Conservation (phyloP, 2,113 vertebrate species). For the Datnioides undecimradiatus region DNA sequence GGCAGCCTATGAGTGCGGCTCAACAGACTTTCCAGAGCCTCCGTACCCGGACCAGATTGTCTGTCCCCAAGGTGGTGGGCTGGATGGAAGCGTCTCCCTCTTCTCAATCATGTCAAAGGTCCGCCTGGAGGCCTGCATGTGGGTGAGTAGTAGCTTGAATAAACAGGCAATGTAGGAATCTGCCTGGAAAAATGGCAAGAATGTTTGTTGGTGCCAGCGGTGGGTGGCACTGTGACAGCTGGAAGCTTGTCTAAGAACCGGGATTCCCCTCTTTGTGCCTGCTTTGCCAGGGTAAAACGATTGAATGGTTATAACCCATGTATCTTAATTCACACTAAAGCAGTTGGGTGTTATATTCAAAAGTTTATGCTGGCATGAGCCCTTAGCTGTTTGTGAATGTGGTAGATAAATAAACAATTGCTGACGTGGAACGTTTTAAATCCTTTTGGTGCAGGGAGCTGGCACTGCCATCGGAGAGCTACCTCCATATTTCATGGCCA, state of each 20-base stretch:
- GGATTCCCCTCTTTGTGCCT: background rate
- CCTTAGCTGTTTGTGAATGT: background rate
- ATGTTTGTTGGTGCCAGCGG: background rate
- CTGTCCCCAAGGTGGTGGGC: constrained; percentile 87
- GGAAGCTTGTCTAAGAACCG: background rate
- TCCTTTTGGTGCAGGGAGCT: constrained; percentile 86
- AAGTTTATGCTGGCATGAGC: background rate
- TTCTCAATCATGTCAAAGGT: constrained; percentile 99
- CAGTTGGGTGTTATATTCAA: background rate
- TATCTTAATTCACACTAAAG: background rate
- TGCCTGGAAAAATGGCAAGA: background rate
- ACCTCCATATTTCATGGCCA: constrained; percentile 98
- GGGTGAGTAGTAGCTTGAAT: constrained; percentile 88
- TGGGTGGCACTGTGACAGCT: background rate
- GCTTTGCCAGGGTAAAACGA: background rate
- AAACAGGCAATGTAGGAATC: background rate
- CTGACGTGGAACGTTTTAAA: background rate
- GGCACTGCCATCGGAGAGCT: constrained; percentile 98
- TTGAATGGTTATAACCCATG: background rate
- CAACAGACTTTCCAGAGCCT: constrained; percentile 96
- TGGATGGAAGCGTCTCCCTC: constrained; percentile 88
- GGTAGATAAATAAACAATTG: background rate
- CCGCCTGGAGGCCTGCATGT: constrained; percentile 99
- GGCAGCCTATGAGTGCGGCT: constrained; percentile 98
- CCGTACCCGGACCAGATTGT: constrained; percentile 97